Evolutionary conservation across 2,113 vertebrate genomes (phyloP), one percentile per base, ranked within the genome.

Genomic region (Pseudorasbora parva): DNA sequence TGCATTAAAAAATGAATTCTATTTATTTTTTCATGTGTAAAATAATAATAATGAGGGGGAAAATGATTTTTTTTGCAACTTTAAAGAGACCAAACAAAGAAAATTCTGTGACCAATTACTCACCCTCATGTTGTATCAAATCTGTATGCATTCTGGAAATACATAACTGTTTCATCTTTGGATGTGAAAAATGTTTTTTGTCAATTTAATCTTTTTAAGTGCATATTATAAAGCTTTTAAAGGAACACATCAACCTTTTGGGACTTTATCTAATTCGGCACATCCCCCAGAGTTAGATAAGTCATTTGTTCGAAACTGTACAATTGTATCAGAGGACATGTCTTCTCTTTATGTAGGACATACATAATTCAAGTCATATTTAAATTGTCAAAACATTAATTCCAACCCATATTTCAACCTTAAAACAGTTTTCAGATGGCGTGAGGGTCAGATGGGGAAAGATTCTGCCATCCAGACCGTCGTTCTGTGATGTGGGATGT

Each of bases 401-500:
- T 85, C 68, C 57, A 30, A 71, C 54, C 72, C 30, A 51, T 87
- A 77, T 69, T 86, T 84, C 68, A 87, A 87, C 73, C 66, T 84
- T 79, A 49, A 79, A 64, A 45, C 23, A 43, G 75, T 41, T 78
- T 74, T 74, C n/a, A 57, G 56, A 60, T 78, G 75, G 75, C 4
- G 3, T 12, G 37, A 60, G 33, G 12, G 33, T 78, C 37, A 71
- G 59, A 79, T 5, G 2, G 17, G 25, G 59, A 56, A 45, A 78
- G 33, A 27, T 12, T 23, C 27, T 43, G 21, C 23, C 43, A 60
- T 59, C n/a, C 74, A 82, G 51, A 77, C n/a, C 41, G 3, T 69
- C 3, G 11, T 56, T 54, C 51, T 86, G 47, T 75, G 77, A 87
- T 86, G 84, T 84, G 75, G 72, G 74, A 62, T 86, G 73, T 87